Conservation (phyloP, 2,113 vertebrate species). For the Sinocyclocheilus rhinocerous region DNA sequence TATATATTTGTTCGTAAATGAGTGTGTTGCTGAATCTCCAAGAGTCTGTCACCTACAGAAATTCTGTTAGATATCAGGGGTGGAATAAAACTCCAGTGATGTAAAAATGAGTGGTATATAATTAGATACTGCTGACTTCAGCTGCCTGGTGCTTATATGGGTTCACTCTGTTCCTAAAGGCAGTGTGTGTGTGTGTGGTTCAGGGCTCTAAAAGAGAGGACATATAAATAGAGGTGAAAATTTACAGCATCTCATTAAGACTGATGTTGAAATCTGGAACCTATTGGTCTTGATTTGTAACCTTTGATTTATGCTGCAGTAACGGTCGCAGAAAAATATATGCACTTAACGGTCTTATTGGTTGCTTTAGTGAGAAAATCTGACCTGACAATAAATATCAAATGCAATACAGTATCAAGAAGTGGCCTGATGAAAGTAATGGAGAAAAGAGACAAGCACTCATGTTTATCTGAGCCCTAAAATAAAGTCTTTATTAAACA, state of each 20-base stretch:
- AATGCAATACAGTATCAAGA: not conserved
- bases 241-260: not conserved
- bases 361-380: not conserved
- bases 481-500: constrained; percentile 38
- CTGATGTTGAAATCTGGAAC: not conserved
- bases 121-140: constrained; percentile 71
- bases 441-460: not conserved
- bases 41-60: not conserved
- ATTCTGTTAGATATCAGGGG: not conserved
- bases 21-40: not conserved
- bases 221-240: constrained; percentile 66
- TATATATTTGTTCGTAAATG: not conserved
- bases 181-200: constrained; percentile 52
- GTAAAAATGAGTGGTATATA: constrained; percentile 2
- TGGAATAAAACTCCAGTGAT: not conserved
- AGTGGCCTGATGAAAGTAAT: not conserved
- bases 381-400: not conserved
- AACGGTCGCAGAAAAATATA: not conserved
- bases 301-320: not conserved
- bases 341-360: not conserved
- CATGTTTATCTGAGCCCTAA: not conserved
- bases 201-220: constrained; percentile 67
- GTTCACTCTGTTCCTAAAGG: constrained; percentile 59
- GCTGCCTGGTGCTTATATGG: not conserved
- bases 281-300: not conserved